Conservation (phyloP, 2,113 vertebrate genomes). For the Rhineura floridana region DNA sequence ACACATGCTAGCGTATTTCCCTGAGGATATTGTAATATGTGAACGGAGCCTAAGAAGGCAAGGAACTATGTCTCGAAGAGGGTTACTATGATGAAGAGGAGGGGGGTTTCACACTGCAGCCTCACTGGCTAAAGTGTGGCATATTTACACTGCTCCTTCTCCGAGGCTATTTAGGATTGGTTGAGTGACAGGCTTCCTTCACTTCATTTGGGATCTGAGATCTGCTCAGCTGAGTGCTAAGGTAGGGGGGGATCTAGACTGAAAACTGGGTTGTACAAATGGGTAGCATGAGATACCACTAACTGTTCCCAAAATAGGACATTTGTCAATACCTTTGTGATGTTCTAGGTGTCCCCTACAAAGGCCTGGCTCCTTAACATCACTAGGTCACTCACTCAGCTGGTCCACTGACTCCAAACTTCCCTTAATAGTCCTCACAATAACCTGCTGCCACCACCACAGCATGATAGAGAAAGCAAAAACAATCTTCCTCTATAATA, state of each 20-base stretch:
- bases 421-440: too few species aligned
- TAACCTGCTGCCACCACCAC: too few species aligned
- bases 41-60: background rate
- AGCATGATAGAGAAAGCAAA: too few species aligned
- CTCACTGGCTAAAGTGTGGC: background rate
- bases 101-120: background rate
- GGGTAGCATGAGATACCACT: background rate
- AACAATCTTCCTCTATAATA: too few species aligned
- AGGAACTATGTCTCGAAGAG: background rate
- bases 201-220: background rate
- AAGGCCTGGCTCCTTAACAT: too few species aligned
- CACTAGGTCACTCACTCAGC: too few species aligned
- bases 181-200: background rate
- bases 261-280: background rate
- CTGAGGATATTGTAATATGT: background rate
- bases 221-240: background rate
- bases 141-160: background rate
- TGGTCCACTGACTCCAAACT: too few species aligned
- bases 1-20: background rate
- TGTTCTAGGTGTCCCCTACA: background rate
- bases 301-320: too few species aligned
- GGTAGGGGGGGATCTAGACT: background rate
- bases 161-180: background rate
- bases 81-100: background rate
- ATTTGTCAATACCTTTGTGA: background rate